phyloP scores from a whole-genome alignment of 2,113 vertebrate genomes.

The Otolemur garnettii region DNA sequence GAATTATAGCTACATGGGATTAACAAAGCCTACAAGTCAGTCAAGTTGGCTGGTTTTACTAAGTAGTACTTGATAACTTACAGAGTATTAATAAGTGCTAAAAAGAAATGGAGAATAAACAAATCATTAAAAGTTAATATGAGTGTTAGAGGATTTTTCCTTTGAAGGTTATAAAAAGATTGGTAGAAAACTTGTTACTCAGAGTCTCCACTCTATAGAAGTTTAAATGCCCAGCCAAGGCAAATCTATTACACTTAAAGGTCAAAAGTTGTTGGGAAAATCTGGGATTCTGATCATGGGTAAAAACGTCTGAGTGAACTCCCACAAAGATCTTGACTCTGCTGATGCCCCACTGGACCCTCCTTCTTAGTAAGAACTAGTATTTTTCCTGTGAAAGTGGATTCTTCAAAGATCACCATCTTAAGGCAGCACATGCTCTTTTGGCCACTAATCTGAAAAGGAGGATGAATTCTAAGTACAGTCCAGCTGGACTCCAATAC shows the following conservation, averaged over 20 bases:
- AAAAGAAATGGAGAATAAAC: not conserved
- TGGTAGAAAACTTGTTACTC: too few relatives aligned
- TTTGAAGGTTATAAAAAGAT: not conserved
- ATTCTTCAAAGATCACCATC: not conserved
- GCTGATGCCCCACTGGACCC: fast-evolving
- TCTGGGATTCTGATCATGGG: not conserved
- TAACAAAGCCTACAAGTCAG: not conserved
- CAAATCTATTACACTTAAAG: not conserved
- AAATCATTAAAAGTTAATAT: not conserved
- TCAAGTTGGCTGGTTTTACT: not conserved
- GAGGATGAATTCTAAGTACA: not conserved
- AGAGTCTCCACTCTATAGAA: not conserved
- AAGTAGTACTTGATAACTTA: not conserved
- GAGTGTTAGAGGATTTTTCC: not conserved
- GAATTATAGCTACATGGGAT: not conserved
- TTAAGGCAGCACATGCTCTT: not conserved
- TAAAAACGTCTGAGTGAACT: not conserved
- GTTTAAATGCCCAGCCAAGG: not conserved
- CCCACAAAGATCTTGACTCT: not conserved
- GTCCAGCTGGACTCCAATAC: too few relatives aligned
- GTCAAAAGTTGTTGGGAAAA: not conserved
- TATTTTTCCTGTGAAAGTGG: not conserved
- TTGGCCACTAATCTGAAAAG: not conserved
- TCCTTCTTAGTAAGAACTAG: not conserved
- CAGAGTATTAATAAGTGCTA: not conserved